Evolutionary conservation across 2,888 invertebrate genomes (phyloP).

Genomic region (Drosophila mettleri): DNA sequence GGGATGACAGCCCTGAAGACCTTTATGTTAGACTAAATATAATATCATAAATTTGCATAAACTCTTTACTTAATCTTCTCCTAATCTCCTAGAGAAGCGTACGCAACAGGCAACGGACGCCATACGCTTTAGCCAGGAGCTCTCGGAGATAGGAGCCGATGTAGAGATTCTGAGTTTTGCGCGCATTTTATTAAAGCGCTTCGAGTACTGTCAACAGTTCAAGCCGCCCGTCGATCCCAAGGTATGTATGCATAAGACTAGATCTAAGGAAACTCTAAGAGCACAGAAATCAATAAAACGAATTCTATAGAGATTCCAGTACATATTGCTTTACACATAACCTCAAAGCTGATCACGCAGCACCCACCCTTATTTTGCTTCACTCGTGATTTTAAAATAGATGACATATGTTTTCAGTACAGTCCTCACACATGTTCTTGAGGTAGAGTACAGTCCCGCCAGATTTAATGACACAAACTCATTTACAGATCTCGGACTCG

Average conservation of each 20-base stretch:
- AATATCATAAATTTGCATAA: neutral
- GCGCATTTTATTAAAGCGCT: conserved; percentile 88
- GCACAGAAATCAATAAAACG: too few relatives aligned
- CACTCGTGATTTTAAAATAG: neutral
- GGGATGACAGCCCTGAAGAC: too few relatives aligned
- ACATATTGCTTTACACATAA: neutral
- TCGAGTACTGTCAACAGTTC: conserved; percentile 88
- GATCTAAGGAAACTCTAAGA: neutral
- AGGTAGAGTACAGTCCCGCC: too few relatives aligned
- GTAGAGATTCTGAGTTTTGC: conserved; percentile 90
- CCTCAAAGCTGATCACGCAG: neutral
- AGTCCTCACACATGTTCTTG: neutral
- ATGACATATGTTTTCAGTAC: neutral
- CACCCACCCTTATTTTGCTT: too few relatives aligned
- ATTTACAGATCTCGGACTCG: conserved; percentile 84
- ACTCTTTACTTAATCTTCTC: neutral
- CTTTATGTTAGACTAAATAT: too few relatives aligned
- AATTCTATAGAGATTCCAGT: too few relatives aligned
- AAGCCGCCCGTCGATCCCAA: conserved; percentile 85
- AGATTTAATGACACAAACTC: neutral
- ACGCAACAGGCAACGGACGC: conserved; percentile 87
- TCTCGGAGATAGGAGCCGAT: conserved; percentile 88
- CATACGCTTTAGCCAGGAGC: conserved; percentile 88
- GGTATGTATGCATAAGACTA: conserved; percentile 50
- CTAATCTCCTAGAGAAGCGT: conserved; percentile 85